Evolutionary conservation across 2,113 vertebrate genomes (phyloP).

Genomic region (Lepidothrix coronata): DNA sequence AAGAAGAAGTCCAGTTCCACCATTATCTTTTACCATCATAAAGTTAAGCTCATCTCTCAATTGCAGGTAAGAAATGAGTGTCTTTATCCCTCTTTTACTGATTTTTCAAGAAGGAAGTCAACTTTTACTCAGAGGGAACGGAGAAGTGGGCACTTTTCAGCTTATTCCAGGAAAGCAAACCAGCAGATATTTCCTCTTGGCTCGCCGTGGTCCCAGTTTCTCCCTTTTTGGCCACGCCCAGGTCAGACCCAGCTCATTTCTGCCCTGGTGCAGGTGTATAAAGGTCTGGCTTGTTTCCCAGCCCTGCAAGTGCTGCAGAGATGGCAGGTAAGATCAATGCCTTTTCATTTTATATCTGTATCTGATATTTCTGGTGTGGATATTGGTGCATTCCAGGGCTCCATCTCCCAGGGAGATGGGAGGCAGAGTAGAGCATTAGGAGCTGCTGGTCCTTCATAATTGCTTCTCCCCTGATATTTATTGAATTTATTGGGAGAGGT

Average conservation of each 20-base stretch:
- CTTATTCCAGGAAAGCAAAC: background rate
- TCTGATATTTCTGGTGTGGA: background rate
- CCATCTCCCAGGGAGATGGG: background rate
- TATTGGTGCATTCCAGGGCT: background rate
- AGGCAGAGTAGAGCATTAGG: background rate
- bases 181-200: conserved; percentile 45
- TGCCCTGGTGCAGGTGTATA: background rate
- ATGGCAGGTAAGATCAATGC: conserved; percentile 36
- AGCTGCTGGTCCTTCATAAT: background rate
- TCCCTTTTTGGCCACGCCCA: background rate
- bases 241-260: background rate
- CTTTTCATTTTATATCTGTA: background rate
- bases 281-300: background rate
- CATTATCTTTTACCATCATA: background rate
- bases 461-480: background rate
- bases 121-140: background rate
- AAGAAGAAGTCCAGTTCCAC: background rate
- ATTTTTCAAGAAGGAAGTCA: background rate
- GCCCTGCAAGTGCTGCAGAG: background rate
- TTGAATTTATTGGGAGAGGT: background rate
- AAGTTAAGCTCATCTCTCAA: background rate
- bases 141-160: background rate
- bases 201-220: background rate
- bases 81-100: background rate
- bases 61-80: background rate